Conservation (phyloP, 2,797 vertebrate species). For the Oryzias sinensis region DNA sequence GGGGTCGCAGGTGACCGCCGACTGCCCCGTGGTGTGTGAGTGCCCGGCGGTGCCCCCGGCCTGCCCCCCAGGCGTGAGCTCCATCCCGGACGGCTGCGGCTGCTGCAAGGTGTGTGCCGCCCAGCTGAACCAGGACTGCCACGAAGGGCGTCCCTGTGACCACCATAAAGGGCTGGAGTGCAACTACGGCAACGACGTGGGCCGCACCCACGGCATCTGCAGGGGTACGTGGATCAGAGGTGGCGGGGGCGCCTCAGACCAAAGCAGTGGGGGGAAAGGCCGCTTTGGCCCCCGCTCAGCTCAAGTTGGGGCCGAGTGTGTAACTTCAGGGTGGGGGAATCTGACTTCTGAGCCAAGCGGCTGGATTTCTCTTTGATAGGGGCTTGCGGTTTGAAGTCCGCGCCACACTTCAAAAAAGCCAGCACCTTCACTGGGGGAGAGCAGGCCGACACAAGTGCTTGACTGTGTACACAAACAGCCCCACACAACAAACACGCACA, state of each 20-base stretch:
- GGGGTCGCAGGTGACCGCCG: constrained; percentile 60
- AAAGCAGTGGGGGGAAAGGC: background rate
- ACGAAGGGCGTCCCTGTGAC: constrained; percentile 76
- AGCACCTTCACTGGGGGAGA: constrained; percentile 61
- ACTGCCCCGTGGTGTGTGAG: constrained; percentile 72
- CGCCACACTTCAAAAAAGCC: constrained; percentile 63
- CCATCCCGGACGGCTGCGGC: constrained; percentile 73
- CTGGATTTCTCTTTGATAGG: constrained; percentile 66
- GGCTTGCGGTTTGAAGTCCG: constrained; percentile 52
- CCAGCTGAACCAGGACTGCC: constrained; percentile 83
- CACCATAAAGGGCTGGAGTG: constrained; percentile 84
- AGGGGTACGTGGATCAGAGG: constrained; percentile 68
- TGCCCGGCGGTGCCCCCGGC: constrained; percentile 63
- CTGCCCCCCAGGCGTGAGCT: constrained; percentile 79
- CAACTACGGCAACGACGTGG: constrained; percentile 82
- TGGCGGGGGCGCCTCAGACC: background rate
- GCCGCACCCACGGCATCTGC: constrained; percentile 78
- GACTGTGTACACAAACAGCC: constrained; percentile 64
- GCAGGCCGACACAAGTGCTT: constrained; percentile 54
- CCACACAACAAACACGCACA: constrained; percentile 38
- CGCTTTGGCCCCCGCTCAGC: constrained; percentile 17
- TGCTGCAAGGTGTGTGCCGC: constrained; percentile 82
- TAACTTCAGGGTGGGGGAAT: constrained; percentile 63
- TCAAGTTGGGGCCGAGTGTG: constrained; percentile 49
- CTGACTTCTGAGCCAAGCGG: constrained; percentile 39